A percentile compares a stretch with the other conserved stretches of the same genome.
Conservation (phyloP, 2,113 vertebrate genomes). For the Eubucco bourcierii region DNA sequence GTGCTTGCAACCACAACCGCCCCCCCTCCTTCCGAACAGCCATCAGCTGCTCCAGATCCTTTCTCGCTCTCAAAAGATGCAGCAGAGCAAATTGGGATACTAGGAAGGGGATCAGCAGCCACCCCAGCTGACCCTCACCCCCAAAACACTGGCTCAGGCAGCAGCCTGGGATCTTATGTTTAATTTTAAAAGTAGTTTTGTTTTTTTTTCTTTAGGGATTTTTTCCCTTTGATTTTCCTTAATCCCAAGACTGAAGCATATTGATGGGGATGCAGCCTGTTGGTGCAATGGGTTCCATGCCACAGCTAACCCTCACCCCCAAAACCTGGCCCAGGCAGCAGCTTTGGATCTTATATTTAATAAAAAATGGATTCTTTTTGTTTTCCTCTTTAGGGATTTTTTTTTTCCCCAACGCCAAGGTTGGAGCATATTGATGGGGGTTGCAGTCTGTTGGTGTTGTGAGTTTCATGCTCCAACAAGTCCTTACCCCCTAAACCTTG, state of each 20-base stretch:
- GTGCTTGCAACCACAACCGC: accelerated
- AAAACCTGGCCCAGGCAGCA: too few relatives aligned
- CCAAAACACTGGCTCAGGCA: neutral
- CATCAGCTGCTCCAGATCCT: accelerated
- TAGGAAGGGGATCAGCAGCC: neutral
- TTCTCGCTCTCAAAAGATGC: accelerated
- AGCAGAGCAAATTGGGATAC: neutral
- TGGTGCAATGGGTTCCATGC: conserved; percentile 13
- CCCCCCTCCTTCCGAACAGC: neutral
- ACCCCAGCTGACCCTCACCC: neutral
- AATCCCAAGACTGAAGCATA: neutral
- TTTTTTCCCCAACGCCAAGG: neutral
- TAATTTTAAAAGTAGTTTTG: too few relatives aligned
- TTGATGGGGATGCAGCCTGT: neutral
- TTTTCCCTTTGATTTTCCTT: neutral
- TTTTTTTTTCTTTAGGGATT: neutral
- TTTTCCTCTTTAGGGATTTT: neutral
- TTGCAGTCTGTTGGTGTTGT: conserved; percentile 29
- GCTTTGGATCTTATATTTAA: too few relatives aligned
- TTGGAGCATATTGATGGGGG: neutral
- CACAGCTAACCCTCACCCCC: too few relatives aligned
- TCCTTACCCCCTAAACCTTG: too few relatives aligned
- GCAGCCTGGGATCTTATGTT: neutral
- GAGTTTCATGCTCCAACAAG: neutral
- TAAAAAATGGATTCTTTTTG: neutral